phyloP scores from a whole-genome alignment of 2,888 invertebrate species.

The Polydrusus pterygomalis region DNA sequence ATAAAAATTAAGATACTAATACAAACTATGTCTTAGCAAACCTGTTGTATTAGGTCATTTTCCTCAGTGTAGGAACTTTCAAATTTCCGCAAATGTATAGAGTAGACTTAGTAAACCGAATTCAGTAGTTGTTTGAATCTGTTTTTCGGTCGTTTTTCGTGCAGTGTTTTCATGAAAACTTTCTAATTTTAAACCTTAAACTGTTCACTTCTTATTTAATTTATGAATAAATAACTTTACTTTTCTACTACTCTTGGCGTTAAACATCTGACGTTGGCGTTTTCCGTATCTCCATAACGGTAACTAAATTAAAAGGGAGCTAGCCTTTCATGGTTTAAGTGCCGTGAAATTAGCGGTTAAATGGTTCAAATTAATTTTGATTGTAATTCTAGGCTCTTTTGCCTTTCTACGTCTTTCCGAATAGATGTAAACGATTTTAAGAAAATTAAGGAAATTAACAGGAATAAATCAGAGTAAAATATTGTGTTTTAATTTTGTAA shows the following conservation, averaged over 20 bases:
- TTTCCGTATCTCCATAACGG: not conserved
- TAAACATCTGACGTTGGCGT: not conserved
- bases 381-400: not conserved
- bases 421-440: not conserved
- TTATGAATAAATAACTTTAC: not conserved
- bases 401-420: not conserved
- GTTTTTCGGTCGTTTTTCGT: no score
- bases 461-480: not conserved
- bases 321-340: constrained; percentile 10
- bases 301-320: not conserved
- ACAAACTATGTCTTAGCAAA: no score
- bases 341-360: constrained; percentile 10
- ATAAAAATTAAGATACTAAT: no score
- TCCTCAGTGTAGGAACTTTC: no score
- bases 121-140: no score
- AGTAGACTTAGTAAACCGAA: no score
- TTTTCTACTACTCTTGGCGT: not conserved
- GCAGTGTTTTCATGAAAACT: no score
- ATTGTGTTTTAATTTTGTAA: no score
- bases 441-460: not conserved
- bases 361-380: constrained; percentile 7
- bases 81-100: no score
- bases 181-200: no score
- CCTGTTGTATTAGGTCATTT: no score
- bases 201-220: no score